Conservation (phyloP, 2,888 invertebrate genomes). For the Tipula confusa region DNA sequence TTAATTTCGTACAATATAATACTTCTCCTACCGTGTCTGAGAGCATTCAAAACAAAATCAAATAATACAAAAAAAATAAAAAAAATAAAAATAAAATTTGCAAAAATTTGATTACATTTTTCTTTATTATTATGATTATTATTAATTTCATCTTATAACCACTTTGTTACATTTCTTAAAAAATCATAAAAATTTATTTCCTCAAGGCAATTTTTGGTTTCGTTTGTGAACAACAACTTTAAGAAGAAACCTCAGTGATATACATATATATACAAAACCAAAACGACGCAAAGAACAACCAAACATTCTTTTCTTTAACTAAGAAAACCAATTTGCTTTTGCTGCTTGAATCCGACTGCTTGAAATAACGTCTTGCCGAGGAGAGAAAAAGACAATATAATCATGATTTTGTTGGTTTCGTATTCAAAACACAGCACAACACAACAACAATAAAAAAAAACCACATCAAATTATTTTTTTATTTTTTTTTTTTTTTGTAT, state of each 20-base stretch:
- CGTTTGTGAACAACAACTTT: neutral
- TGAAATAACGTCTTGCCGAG: neutral
- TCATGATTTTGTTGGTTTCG: neutral
- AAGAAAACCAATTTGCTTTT: neutral
- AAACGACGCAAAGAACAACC: neutral
- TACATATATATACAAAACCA: neutral
- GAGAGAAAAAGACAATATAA: no score
- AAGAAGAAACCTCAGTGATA: neutral
- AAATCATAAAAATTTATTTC: slow-evolving; percentile 9
- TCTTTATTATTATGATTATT: neutral
- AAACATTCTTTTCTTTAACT: neutral
- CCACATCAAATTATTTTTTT: slow-evolving; percentile 3
- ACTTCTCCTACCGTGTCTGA: neutral
- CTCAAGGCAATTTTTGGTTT: slow-evolving; percentile 12
- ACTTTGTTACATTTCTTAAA: slow-evolving; percentile 9
- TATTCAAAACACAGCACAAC: neutral
- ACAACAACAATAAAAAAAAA: neutral
- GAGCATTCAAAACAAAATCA: neutral
- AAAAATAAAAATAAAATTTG: no score
- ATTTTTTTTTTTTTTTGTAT: neutral
- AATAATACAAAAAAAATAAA: neutral
- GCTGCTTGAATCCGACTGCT: slow-evolving; percentile 20
- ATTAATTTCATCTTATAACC: slow-evolving; percentile 6
- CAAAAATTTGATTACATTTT: neutral
- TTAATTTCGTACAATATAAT: neutral